Percentiles rank a stretch among this genome's conserved stretches.
Evolutionary conservation across 2,113 vertebrate species (phyloP).

Genomic region (Hemiscyllium ocellatum): DNA sequence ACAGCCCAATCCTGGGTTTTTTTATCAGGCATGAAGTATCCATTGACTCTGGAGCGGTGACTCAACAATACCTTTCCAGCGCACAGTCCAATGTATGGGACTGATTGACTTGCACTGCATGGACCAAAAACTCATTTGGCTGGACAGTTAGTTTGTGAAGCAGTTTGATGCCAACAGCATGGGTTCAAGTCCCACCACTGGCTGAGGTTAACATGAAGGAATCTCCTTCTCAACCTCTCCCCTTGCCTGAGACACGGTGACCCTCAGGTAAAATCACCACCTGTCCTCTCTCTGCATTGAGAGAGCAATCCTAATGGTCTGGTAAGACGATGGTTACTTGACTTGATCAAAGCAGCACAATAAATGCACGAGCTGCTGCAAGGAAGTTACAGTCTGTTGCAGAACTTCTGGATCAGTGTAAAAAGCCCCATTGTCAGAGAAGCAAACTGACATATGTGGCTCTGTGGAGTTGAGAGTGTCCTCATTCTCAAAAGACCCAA

Average conservation of each 20-base stretch:
- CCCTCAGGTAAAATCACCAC: too few species aligned
- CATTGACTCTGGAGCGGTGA: background rate
- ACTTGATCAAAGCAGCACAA: background rate
- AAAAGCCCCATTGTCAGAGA: background rate
- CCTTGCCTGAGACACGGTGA: too few species aligned
- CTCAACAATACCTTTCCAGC: background rate
- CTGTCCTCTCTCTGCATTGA: too few species aligned
- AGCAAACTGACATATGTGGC: background rate
- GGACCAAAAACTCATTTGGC: too few species aligned
- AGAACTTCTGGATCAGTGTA: background rate
- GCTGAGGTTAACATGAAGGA: too few species aligned
- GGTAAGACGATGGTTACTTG: too few species aligned
- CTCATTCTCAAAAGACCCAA: background rate
- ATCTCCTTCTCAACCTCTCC: too few species aligned
- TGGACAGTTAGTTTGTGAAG: too few species aligned
- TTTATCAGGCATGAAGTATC: background rate
- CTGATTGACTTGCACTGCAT: background rate
- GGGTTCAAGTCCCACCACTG: too few species aligned
- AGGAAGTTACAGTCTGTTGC: too few species aligned
- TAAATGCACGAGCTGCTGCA: background rate
- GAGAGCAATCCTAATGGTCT: too few species aligned
- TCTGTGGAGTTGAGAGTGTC: background rate
- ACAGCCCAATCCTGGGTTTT: background rate
- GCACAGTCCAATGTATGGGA: background rate
- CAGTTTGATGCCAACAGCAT: too few species aligned